A percentile compares a stretch with the other conserved stretches of the same genome.
Conservation (phyloP, 1,140 invertebrate species). For the Oryzaephilus surinamensis region DNA sequence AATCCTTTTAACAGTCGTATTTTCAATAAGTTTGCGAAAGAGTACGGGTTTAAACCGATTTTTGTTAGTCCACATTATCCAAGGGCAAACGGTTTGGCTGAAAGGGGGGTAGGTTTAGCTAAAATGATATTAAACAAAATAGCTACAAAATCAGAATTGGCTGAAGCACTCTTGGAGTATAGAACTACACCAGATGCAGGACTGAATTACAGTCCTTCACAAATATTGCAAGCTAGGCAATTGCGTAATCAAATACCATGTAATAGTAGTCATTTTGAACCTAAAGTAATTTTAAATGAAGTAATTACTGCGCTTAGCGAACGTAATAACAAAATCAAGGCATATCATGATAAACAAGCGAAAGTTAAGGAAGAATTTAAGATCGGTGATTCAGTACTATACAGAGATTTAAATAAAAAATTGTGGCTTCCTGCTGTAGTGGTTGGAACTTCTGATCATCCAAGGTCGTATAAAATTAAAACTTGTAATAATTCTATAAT, state of each 20-base stretch:
- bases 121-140: too few species aligned
- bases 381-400: neutral
- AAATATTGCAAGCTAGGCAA: too few species aligned
- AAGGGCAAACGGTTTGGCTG: slow-evolving; percentile 1
- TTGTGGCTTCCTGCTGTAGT: neutral
- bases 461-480: neutral
- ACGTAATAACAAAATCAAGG: neutral
- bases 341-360: slow-evolving; percentile 1
- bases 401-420: neutral
- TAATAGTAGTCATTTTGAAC: neutral
- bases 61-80: too few species aligned
- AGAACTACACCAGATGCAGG: slow-evolving; percentile 1
- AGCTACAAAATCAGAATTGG: too few species aligned
- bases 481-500: too few species aligned
- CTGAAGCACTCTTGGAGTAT: too few species aligned
- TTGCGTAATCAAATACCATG: neutral
- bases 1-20: too few species aligned
- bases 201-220: neutral
- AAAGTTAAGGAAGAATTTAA: slow-evolving; percentile 1
- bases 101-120: too few species aligned
- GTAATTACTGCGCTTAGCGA: neutral
- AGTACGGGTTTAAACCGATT: neutral
- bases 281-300: slow-evolving; percentile 1
- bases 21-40: too few species aligned
- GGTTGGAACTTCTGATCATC: neutral